Evolutionary conservation across 2,113 vertebrate genomes (phyloP), one percentile per base, ranked within the genome.

Genomic region (Ornithorhynchus anatinus): DNA sequence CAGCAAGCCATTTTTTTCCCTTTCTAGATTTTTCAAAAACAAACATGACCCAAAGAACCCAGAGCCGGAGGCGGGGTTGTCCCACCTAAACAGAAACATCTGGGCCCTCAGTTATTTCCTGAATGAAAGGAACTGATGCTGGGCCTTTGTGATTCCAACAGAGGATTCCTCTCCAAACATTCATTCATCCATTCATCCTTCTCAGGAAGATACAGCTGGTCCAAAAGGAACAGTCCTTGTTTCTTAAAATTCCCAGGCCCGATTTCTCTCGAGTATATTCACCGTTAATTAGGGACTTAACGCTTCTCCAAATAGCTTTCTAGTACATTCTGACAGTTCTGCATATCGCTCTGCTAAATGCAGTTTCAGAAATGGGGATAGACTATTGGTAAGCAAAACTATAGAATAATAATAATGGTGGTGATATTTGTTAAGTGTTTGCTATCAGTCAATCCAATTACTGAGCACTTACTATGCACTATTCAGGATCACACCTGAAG

Each of bases 181-280:
- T n/a, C n/a, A n/a, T n/a, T n/a, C 32, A 80, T 59, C 71, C 65
- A 72, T 79, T 82, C 85, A 78, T 83, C 73, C 69, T 72, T 66
- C 59, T 78, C 69, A 81, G 52, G 69, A 73, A 65, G 42, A 56
- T 67, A 80, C 27, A 84, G 29, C 65, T 83, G 71, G 70, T 78
- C 35, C 58, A 57, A 31, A 60, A 73, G 72, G 61, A 70, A 69
- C 59, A 85, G 48, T 79, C 74, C 50, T 45, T 51, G 58, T 27
- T 33, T 65, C 63, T 86, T 48, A n/a, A 52, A 78, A 69, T 61
- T 69, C 54, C 65, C 62, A 60, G 4, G 0, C 65, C 43, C 59
- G 63, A 36, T 63, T 56, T 84, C 73, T 69, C 66, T 74, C 53
- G 76, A 69, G 68, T 10, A 39, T 80, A 52, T 56, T 69, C 52